Conservation (phyloP, 2,888 invertebrate genomes). For the Hemaris fuciformis region DNA sequence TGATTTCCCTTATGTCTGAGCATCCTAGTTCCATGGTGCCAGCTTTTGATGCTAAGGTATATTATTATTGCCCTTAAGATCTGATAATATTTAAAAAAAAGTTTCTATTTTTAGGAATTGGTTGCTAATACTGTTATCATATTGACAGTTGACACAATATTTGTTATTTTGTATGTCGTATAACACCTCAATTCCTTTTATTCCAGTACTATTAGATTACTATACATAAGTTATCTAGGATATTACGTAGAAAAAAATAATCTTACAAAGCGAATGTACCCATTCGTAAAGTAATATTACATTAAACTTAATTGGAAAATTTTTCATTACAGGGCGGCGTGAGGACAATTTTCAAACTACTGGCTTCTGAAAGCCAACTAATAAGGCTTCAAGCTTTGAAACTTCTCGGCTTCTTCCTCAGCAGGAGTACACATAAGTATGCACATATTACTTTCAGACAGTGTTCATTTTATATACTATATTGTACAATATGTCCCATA, state of each 20-base stretch:
- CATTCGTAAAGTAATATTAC: too few species aligned
- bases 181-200: too few species aligned
- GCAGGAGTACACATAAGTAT: slow-evolving; percentile 98
- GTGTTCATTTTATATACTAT: too few species aligned
- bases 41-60: slow-evolving; percentile 95
- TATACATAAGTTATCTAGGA: too few species aligned
- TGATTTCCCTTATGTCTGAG: slow-evolving; percentile 98
- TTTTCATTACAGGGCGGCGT: slow-evolving; percentile 87
- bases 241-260: too few species aligned
- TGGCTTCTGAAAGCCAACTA: slow-evolving; percentile 97
- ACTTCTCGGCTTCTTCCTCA: slow-evolving; percentile 97
- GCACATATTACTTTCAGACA: slow-evolving; percentile 15
- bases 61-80: background rate
- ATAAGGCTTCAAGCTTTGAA: slow-evolving; percentile 98
- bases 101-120: too few species aligned
- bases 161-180: too few species aligned
- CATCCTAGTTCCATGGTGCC: slow-evolving; percentile 99
- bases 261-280: too few species aligned
- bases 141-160: too few species aligned
- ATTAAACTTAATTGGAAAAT: background rate
- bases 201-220: background rate
- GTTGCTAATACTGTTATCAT: too few species aligned
- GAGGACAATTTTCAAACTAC: slow-evolving; percentile 96
- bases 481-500: too few species aligned
- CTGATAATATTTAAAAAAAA: too few species aligned